Evolutionary conservation across 2,113 vertebrate species (phyloP), one percentile per base, ranked within the genome.

Genomic region (Dendrocopos noguchii): DNA sequence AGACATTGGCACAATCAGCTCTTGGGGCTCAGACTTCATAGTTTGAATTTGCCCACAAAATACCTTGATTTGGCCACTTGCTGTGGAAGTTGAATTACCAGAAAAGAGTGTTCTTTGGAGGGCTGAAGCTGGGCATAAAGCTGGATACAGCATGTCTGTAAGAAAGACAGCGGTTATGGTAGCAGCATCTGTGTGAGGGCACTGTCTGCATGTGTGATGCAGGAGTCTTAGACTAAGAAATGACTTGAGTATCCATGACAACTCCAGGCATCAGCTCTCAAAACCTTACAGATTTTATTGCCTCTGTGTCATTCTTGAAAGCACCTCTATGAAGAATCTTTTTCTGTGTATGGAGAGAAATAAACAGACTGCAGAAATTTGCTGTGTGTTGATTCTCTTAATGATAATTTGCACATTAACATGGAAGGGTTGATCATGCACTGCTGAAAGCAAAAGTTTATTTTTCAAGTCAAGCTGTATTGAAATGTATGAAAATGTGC

Each of bases 381-480:
- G 44, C 52, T 78, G 5, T 25, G 19, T 33, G 19, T 25, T 90
- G 66, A 56, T 86, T 92, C 25, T 75, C 36, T 42, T 88, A 10
- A 15, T n/a, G 77, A 17, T 61, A 76, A 81, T 88, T 93, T 81
- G 18, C 71, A 27, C 12, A 50, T 79, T 81, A 72, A 44, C 12
- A 9, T 15, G 44, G 64, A 85, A 88, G 39, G 8, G 47, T 53
- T 72, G 39, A 59, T 87, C 18, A 9, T 12, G 29, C 25, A 33
- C 28, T 75, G 16, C 55, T 61, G 74, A 86, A 84, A 87, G 63
- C 44, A 87, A 25, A 68, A 67, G 75, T 67, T 42, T 46, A 17
- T 46, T 86, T 93, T 94, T 87, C 80, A 81, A 60, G 64, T 60
- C 70, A 83, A 84, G 15, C 20, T 68, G 36, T 75, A 87, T 44